Conservation (phyloP, 2,113 vertebrate species). For the Callipepla squamata region DNA sequence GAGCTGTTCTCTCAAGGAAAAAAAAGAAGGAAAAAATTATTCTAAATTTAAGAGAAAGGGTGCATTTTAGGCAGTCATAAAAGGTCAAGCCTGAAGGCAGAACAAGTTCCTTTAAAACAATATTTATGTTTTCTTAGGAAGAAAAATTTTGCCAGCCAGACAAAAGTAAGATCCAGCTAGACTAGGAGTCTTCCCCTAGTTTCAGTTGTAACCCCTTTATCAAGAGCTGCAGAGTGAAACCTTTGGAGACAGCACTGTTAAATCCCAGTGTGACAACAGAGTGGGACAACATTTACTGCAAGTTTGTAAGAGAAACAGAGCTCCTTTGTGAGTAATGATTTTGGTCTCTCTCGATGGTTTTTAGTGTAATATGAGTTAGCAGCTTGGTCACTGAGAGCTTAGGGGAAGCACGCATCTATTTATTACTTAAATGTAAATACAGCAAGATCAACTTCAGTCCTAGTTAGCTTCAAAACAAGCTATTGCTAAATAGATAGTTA, state of each 20-base stretch:
- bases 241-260: not conserved
- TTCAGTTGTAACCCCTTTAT: not conserved
- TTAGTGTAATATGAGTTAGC: conserved; percentile 9
- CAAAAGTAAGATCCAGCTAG: not conserved
- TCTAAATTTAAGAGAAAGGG: not conserved
- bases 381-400: not conserved
- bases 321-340: not conserved
- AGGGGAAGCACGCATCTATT: conserved; percentile 35
- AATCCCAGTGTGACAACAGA: not conserved
- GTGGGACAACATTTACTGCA: not conserved
- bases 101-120: not conserved
- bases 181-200: not conserved
- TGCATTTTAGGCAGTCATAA: not conserved
- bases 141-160: not conserved
- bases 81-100: not conserved
- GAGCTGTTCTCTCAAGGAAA: not conserved
- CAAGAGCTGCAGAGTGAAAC: not conserved
- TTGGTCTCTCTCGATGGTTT: conserved; percentile 5
- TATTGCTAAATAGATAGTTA: not conserved
- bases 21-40: not conserved
- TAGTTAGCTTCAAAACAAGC: not conserved
- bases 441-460: conserved; percentile 22
- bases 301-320: conserved; percentile 2
- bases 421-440: conserved; percentile 64
- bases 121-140: not conserved